These are phyloP conservation scores for Brachirus orientalis DNA, from an alignment of 2,113 vertebrate genomes.

Conservation along the genomic window DNA sequence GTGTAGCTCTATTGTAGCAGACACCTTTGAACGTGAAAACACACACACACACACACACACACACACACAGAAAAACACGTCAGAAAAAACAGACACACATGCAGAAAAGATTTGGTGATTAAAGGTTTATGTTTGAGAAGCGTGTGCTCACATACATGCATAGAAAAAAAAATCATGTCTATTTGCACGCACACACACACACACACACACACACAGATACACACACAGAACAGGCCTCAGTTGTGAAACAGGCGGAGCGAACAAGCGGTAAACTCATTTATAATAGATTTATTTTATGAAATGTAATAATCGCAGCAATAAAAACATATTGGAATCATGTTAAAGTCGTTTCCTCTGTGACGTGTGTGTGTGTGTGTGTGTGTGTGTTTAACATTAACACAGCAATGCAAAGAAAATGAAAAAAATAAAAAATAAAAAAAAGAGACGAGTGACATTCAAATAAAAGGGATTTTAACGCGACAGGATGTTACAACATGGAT, in stretches of 20 bases:
- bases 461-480: slow-evolving; percentile 39
- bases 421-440: no score
- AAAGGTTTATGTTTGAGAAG: no score
- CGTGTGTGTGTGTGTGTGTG: slow-evolving; percentile 26
- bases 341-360: slow-evolving; percentile 69
- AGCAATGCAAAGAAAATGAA: slow-evolving; percentile 28
- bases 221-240: background rate
- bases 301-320: slow-evolving; percentile 77
- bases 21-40: slow-evolving; percentile 26
- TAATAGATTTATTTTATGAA: slow-evolving; percentile 79
- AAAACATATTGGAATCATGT: slow-evolving; percentile 71
- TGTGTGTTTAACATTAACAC: slow-evolving; percentile 23
- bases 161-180: no score
- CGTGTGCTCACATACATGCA: no score
- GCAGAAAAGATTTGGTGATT: no score
- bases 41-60: slow-evolving; percentile 16
- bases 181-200: slow-evolving; percentile 6
- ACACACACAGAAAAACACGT: slow-evolving; percentile 10
- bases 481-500: slow-evolving; percentile 75
- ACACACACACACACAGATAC: slow-evolving; percentile 25
- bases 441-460: slow-evolving; percentile 50
- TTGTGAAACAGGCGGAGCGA: slow-evolving; percentile 47
- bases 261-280: slow-evolving; percentile 52
- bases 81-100: no score
- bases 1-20: slow-evolving; percentile 42